Evolutionary conservation across 2,113 vertebrate genomes (phyloP).

Genomic region (Microcebus ravelobensis): DNA sequence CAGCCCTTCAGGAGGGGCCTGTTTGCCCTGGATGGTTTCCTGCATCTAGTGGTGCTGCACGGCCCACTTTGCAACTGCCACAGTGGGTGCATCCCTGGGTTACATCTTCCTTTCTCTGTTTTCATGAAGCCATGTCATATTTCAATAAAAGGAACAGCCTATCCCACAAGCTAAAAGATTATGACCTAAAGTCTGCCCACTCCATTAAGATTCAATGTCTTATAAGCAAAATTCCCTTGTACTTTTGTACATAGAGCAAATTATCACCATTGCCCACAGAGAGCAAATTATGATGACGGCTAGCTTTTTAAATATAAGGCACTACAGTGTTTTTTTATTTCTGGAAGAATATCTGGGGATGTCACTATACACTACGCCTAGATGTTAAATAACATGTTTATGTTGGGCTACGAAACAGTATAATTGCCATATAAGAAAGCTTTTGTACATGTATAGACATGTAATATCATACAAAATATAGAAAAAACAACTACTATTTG

Average conservation of each 20-base stretch:
- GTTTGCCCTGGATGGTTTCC: neutral
- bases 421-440: neutral
- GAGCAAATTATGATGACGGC: accelerated
- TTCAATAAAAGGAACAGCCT: neutral
- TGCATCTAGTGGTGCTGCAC: accelerated
- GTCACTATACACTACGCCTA: neutral
- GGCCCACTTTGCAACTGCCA: too few species aligned
- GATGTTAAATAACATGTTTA: neutral
- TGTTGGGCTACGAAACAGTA: neutral
- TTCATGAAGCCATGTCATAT: neutral
- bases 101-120: neutral
- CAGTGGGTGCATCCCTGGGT: accelerated
- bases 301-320: neutral
- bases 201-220: neutral
- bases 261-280: too few species aligned
- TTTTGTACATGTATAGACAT: neutral
- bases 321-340: neutral
- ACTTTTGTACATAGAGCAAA: neutral
- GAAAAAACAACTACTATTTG: neutral
- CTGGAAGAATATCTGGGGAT: too few species aligned
- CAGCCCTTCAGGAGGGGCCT: neutral
- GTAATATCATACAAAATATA: neutral
- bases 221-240: neutral
- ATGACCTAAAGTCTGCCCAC: neutral
- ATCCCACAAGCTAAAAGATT: neutral